These are phyloP conservation scores for Acromyrmex charruanus DNA, from an alignment of 1,140 invertebrate genomes.

Conservation along the genomic window DNA sequence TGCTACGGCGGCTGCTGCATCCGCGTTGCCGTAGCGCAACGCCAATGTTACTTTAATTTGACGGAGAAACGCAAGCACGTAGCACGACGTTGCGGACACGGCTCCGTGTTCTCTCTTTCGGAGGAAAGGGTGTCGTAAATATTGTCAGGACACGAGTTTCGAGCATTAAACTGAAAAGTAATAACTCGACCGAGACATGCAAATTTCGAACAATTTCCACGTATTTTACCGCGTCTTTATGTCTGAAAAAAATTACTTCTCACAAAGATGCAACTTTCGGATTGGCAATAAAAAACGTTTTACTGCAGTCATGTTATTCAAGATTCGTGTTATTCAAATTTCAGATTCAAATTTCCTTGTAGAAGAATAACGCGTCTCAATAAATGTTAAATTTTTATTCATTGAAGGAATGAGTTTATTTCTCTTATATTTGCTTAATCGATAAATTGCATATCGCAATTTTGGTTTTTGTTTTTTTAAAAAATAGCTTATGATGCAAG, in stretches of 20 bases:
- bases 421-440: not conserved
- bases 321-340: not conserved
- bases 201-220: constrained; percentile 12
- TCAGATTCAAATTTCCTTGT: not conserved
- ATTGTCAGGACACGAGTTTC: constrained; percentile 20
- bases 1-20: constrained; percentile 1
- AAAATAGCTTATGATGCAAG: not conserved
- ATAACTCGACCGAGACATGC: constrained; percentile 25
- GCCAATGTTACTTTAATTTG: constrained; percentile 59
- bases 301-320: not conserved
- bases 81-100: not conserved
- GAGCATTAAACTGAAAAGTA: constrained; percentile 37
- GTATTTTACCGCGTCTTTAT: not conserved
- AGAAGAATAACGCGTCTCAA: not conserved
- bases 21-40: constrained; percentile 19
- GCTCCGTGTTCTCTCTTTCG: not conserved
- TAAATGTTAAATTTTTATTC: not conserved
- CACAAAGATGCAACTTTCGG: not conserved
- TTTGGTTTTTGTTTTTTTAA: not conserved
- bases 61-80: constrained; percentile 31
- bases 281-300: constrained; percentile 1
- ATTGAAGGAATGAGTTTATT: not conserved
- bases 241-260: constrained; percentile 14
- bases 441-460: not conserved
- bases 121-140: constrained; percentile 42